A percentile compares a stretch with the other conserved stretches of the same genome.
Evolutionary conservation across 2,797 vertebrate genomes (phyloP).

Genomic region (Petrocephalus sullivani): DNA sequence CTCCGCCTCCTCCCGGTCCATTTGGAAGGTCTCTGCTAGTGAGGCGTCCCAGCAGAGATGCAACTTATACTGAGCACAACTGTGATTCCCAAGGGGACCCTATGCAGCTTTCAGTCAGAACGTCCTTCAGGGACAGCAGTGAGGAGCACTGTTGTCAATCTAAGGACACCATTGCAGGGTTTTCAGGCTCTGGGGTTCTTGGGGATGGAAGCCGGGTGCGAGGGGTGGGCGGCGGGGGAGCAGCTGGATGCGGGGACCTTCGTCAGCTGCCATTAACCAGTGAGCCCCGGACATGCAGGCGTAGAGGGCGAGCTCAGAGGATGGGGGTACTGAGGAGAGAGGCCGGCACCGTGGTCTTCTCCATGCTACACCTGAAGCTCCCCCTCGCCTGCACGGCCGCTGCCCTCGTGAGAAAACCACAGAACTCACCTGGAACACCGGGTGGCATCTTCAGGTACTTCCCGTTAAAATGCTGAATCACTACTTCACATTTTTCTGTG

Average conservation of each 20-base stretch:
- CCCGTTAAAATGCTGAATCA: constrained; percentile 98
- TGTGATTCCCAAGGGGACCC: neutral
- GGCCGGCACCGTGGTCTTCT: neutral
- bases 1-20: neutral
- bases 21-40: neutral
- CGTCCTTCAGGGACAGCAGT: neutral
- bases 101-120: neutral
- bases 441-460: constrained; percentile 98
- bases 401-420: neutral
- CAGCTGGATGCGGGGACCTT: neutral
- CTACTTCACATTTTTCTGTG: constrained; percentile 97
- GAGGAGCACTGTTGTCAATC: neutral
- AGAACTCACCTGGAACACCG: constrained; percentile 85
- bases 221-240: neutral
- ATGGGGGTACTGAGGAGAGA: neutral
- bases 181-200: neutral
- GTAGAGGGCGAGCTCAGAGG: neutral
- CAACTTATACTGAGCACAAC: neutral
- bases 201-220: neutral
- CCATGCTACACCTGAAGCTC: neutral
- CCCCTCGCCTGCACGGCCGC: neutral
- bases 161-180: neutral
- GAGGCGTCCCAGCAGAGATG: neutral
- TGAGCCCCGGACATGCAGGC: neutral
- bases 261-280: neutral